A percentile compares a stretch with the other conserved stretches of the same genome.
These are phyloP conservation scores for Ophonus ardosiacus DNA, from an alignment of 2,888 invertebrate species.

Conservation along the genomic window DNA sequence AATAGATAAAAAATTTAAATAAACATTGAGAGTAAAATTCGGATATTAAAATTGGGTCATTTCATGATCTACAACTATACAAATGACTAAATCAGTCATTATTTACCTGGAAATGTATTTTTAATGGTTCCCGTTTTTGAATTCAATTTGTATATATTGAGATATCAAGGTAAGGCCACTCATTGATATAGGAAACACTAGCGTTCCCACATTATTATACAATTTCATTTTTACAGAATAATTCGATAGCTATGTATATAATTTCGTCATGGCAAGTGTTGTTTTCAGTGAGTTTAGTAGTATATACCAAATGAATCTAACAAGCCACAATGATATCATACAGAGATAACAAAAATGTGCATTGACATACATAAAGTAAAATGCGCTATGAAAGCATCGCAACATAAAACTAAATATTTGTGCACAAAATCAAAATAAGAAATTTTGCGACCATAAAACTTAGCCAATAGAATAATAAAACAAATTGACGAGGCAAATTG, in stretches of 20 bases:
- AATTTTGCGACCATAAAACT: conserved; percentile 1
- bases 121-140: conserved; percentile 47
- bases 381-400: conserved; percentile 44
- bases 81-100: conserved; percentile 54
- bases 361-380: conserved; percentile 25
- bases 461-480: conserved; percentile 21
- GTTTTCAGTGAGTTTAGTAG: conserved; percentile 27
- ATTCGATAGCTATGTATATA: conserved; percentile 42
- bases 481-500: conserved; percentile 28
- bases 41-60: conserved; percentile 41
- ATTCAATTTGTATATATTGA: conserved; percentile 60
- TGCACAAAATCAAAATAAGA: conserved; percentile 12
- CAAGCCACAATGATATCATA: conserved; percentile 49
- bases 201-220: conserved; percentile 57
- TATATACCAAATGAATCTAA: conserved; percentile 26
- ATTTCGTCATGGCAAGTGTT: conserved; percentile 59
- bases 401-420: conserved; percentile 30
- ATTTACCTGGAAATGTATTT: conserved; percentile 60
- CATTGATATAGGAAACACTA: conserved; percentile 62
- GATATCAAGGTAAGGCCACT: conserved; percentile 63
- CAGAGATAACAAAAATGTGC: conserved; percentile 50
- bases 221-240: conserved; percentile 55
- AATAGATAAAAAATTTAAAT: conserved; percentile 42
- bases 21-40: conserved; percentile 33
- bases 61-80: conserved; percentile 33